These are phyloP conservation scores for Microplitis manilae DNA, from an alignment of 2,888 invertebrate species.

Conservation along the genomic window DNA sequence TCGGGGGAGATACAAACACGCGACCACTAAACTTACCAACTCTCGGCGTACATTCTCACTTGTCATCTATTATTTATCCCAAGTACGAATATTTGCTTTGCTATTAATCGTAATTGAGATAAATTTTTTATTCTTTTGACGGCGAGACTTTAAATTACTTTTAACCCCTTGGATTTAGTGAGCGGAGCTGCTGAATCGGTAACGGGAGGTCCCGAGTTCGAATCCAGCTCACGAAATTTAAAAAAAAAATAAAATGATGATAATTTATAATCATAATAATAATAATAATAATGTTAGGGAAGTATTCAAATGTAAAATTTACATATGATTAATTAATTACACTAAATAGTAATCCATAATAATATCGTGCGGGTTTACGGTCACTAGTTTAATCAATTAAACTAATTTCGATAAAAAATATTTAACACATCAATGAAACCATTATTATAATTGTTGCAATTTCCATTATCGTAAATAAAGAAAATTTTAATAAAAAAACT, in stretches of 20 bases:
- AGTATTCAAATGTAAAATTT: not conserved
- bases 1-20: not conserved
- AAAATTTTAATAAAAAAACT: no score
- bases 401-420: not conserved
- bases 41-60: slow-evolving; percentile 2
- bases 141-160: no score
- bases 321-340: not conserved
- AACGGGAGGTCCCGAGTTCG: no score
- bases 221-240: no score
- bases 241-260: no score
- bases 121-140: no score
- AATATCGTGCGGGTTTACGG: not conserved
- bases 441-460: not conserved
- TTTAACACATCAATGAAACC: not conserved
- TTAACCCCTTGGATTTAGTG: no score
- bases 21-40: slow-evolving; percentile 12
- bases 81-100: no score
- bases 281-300: no score
- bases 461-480: not conserved
- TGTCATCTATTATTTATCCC: not conserved
- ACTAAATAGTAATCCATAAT: not conserved
- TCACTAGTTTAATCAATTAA: not conserved
- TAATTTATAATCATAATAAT: no score
- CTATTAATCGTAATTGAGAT: no score
- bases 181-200: no score